These are phyloP conservation scores for Acrocephalus kingi DNA, from an alignment of 2,113 vertebrate genomes.

Conservation along the genomic window DNA sequence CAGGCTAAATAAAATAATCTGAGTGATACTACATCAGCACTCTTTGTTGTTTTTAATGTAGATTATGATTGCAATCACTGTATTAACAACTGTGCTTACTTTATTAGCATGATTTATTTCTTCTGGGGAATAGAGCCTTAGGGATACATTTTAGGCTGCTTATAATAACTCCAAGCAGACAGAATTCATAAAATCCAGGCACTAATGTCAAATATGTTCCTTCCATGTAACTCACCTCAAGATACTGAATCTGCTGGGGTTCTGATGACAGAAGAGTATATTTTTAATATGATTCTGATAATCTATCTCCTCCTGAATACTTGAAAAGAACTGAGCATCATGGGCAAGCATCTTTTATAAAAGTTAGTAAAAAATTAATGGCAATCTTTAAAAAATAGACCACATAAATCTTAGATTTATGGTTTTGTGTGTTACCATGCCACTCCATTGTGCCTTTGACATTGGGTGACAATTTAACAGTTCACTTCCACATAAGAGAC, in stretches of 20 bases:
- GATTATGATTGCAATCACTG: constrained; percentile 10
- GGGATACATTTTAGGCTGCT: neutral
- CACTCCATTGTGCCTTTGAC: neutral
- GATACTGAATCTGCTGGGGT: neutral
- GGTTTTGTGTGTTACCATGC: neutral
- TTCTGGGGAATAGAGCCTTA: neutral
- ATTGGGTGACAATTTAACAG: neutral
- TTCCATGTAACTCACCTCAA: neutral
- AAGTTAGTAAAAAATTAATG: neutral
- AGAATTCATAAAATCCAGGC: neutral
- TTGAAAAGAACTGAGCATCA: neutral
- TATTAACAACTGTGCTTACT: neutral
- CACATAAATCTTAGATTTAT: neutral
- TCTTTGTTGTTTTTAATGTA: constrained; percentile 1
- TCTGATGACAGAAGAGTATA: neutral
- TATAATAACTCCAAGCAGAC: neutral
- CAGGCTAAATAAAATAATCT: neutral
- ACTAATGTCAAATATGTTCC: neutral
- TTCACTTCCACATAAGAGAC: neutral
- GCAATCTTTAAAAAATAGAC: neutral
- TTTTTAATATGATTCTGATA: neutral
- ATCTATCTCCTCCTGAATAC: neutral
- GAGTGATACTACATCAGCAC: neutral
- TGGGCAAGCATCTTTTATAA: neutral
- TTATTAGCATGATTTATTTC: neutral